Conservation (phyloP, 2,113 vertebrate genomes). For the Phalacrocorax brasilianus region DNA sequence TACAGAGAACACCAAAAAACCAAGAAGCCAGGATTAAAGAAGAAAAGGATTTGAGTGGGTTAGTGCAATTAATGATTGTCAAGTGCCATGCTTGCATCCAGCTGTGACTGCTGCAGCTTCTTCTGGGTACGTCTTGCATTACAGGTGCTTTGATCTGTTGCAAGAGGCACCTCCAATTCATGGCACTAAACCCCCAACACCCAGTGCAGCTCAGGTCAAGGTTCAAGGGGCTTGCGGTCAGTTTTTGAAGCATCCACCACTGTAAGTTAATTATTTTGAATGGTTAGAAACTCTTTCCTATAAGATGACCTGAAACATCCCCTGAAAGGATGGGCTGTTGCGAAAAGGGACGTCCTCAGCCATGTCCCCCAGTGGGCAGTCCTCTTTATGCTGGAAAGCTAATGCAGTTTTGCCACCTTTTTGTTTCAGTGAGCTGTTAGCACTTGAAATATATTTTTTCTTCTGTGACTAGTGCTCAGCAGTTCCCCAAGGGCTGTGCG, state of each 20-base stretch:
- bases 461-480: background rate
- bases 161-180: background rate
- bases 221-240: background rate
- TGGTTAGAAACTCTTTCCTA: background rate
- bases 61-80: background rate
- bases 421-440: background rate
- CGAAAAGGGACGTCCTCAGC: rapidly evolving
- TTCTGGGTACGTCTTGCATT: rapidly evolving
- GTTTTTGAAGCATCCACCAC: background rate
- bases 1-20: background rate
- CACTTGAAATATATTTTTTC: background rate
- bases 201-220: background rate
- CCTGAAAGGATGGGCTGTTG: background rate
- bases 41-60: background rate
- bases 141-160: background rate
- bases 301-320: background rate
- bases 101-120: background rate
- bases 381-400: background rate
- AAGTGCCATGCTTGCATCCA: background rate
- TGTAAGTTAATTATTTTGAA: background rate
- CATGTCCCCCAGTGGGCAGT: rapidly evolving
- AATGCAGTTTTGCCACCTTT: background rate
- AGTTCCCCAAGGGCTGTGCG: background rate
- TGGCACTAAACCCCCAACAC: rapidly evolving
- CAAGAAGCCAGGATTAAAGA: background rate